Base-by-base conservation (phyloP, 2,797 vertebrate species). In the Eulemur mongoz region DNA sequence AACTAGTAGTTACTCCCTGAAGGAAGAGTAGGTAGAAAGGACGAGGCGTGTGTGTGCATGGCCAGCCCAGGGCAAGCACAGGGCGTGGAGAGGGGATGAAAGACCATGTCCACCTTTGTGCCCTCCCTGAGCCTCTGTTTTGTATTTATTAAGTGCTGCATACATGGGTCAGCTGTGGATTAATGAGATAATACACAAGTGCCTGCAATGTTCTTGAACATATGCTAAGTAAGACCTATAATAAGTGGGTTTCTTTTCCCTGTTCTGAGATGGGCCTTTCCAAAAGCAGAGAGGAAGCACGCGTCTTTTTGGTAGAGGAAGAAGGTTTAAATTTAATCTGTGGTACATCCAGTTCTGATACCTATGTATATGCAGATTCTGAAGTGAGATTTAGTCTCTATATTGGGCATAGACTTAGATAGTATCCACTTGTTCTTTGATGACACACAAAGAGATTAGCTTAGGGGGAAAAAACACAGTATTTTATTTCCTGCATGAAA, bases 401-500 rank as follows among this genome's bases (percentile, higher is more conserved):
- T 40, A n/a, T 40, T 22, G 43, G 25, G 15, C 22, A 18, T 23
- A 22, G n/a, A 76, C 14, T 59, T 67, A 67, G 4, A 50, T 52
- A 54, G 15, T 52, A 7, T 13, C 61, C 8, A 2, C 45, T 73
- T 61, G 12, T 65, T 83, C 63, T 70, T 59, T 76, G 78, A 27
- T 88, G n/a, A 69, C 32, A 72, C 35, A 69, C 18, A 13, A 4
- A 14, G n/a, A 75, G 38, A 70, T 93, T 57, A 89, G n/a, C 43
- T 89, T 93, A 38, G n/a, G 12, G 22, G 30, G 57, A 78, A 84
- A 78, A 88, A 95, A 59, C 25, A 40, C 18, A 45, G 6, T n/a
- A 32, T 78, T 90, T 78, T 83, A n/a, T 80, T 48, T 73, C 69
- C 63, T 54, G 13, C 30, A 12, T 38, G 86, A 73, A 72, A 92